These are phyloP conservation scores for Gasteruption jaculator DNA, from an alignment of 2,888 invertebrate genomes.

Conservation along the genomic window DNA sequence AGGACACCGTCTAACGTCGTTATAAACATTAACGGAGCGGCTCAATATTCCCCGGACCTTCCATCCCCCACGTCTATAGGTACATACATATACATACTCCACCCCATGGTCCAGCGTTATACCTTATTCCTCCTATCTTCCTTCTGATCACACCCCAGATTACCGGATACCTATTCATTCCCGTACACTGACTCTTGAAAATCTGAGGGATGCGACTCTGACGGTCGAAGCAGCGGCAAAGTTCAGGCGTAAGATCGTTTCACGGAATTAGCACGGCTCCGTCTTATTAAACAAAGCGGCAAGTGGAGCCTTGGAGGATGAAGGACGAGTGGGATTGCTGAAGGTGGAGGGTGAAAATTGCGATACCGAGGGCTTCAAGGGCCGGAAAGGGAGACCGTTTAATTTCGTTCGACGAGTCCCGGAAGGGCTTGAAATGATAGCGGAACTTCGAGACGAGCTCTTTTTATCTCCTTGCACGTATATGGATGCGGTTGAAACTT, in stretches of 20 bases:
- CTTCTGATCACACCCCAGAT: conserved; percentile 24
- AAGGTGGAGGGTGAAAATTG: conserved; percentile 19
- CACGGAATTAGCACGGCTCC: no score
- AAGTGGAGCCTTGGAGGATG: conserved; percentile 3
- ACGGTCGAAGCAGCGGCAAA: no score
- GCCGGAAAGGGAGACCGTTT: conserved; percentile 31
- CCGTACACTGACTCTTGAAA: no score
- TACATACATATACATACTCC: no score
- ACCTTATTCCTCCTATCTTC: conserved; percentile 22
- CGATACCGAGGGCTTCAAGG: conserved; percentile 16
- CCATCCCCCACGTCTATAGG: no score
- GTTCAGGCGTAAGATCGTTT: no score
- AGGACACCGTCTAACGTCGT: conserved; percentile 46
- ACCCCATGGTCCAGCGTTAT: conserved; percentile 12
- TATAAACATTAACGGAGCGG: conserved; percentile 51
- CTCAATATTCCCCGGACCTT: conserved; percentile 49
- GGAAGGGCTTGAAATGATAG: no score
- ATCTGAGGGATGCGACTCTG: no score
- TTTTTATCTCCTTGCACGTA: no score
- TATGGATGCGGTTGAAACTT: no score
- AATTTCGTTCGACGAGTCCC: conserved; percentile 36
- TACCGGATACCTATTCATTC: no score
- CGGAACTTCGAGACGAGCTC: no score
- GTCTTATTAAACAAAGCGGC: conserved; percentile 8
- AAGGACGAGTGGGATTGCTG: conserved; percentile 13